phyloP scores from a whole-genome alignment of 2,888 invertebrate genomes.

The Heteropelma amictum region DNA sequence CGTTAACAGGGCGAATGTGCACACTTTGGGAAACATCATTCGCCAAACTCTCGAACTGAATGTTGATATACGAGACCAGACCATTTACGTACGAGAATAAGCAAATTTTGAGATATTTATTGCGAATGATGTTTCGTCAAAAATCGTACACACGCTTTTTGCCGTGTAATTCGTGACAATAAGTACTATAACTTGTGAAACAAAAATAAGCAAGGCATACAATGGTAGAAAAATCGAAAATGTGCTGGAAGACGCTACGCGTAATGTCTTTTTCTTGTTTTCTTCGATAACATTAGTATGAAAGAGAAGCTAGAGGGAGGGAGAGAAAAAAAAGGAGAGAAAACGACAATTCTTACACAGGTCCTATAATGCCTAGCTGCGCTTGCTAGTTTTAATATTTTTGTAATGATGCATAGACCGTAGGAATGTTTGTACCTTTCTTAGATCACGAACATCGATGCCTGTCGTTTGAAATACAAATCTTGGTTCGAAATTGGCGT shows the following conservation, averaged over 20 bases:
- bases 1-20: too few species aligned
- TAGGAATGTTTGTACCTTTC: conserved; percentile 73
- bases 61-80: too few species aligned
- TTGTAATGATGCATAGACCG: conserved; percentile 75
- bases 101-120: too few species aligned
- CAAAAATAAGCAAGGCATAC: background rate
- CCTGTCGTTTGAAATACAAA: background rate
- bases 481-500: too few species aligned
- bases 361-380: conserved; percentile 68
- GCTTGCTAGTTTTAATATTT: conserved; percentile 78
- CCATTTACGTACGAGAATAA: too few species aligned
- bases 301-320: conserved; percentile 2
- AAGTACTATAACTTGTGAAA: conserved; percentile 38
- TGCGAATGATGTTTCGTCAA: too few species aligned
- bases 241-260: conserved; percentile 48
- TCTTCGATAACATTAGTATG: background rate
- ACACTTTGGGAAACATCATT: too few species aligned
- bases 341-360: conserved; percentile 46
- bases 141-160: too few species aligned
- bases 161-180: conserved; percentile 51
- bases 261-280: background rate
- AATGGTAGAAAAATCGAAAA: conserved; percentile 1
- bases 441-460: conserved; percentile 37
- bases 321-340: conserved; percentile 11
- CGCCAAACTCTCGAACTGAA: too few species aligned